These are phyloP conservation scores for Xylota segnis DNA, from an alignment of 2,888 invertebrate genomes.

Conservation along the genomic window DNA sequence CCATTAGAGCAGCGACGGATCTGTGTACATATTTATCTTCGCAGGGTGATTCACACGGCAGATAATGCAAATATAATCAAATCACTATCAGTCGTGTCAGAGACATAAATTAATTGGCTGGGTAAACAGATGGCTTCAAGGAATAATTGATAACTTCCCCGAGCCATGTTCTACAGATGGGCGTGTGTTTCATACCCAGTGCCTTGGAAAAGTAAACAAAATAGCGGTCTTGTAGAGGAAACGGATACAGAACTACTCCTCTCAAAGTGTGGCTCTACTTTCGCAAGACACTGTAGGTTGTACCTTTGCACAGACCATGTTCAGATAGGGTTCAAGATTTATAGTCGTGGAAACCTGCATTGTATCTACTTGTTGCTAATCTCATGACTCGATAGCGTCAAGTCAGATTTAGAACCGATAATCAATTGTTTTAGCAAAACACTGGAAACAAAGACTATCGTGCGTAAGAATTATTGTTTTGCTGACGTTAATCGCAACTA, in stretches of 20 bases:
- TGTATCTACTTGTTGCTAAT: background rate
- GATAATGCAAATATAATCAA: slow-evolving; percentile 20
- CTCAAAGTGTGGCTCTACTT: too few relatives aligned
- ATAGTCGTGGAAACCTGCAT: background rate
- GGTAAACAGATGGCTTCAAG: background rate
- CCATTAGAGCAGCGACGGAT: background rate
- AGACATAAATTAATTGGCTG: background rate
- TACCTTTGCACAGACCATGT: background rate
- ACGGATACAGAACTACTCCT: too few relatives aligned
- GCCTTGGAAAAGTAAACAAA: too few relatives aligned
- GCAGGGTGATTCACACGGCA: background rate
- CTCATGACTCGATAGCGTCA: background rate
- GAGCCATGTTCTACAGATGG: background rate
- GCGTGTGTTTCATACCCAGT: too few relatives aligned
- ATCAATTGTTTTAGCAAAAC: background rate
- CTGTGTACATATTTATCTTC: background rate
- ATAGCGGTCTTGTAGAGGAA: too few relatives aligned
- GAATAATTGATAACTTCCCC: slow-evolving; percentile 3
- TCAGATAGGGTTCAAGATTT: background rate
- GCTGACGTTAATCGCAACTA: background rate
- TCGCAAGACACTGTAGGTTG: background rate
- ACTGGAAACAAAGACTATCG: background rate
- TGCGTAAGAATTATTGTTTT: background rate
- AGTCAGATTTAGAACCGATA: background rate
- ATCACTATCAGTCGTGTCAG: background rate